phyloP scores from a whole-genome alignment of 1,140 invertebrate genomes.

The Plodia interpunctella region DNA sequence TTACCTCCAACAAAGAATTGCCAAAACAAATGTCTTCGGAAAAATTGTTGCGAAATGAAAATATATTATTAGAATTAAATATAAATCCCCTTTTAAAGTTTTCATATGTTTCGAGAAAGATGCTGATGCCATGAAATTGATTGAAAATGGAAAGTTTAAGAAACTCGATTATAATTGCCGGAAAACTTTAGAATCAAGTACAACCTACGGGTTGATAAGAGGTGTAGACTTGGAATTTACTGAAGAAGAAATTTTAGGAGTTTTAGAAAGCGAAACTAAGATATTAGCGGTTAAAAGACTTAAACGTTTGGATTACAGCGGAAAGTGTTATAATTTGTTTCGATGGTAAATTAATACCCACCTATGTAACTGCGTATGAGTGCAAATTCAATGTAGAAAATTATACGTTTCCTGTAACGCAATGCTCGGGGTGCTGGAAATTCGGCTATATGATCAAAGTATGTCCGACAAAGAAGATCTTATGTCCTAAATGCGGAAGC shows the following conservation, averaged over 20 bases:
- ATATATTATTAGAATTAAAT: constrained; percentile 30
- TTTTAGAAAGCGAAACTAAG: constrained; percentile 9
- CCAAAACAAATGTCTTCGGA: constrained; percentile 34
- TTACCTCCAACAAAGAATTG: too few species aligned
- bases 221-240: constrained; percentile 19
- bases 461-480: constrained; percentile 19
- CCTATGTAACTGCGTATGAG: constrained; percentile 25
- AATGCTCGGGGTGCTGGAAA: constrained; percentile 31
- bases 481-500: constrained; percentile 20
- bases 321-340: constrained; percentile 28
- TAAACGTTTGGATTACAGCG: constrained; percentile 18
- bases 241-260: constrained; percentile 16
- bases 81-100: constrained; percentile 27
- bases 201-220: constrained; percentile 15
- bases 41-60: constrained; percentile 24
- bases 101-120: constrained; percentile 21
- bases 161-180: constrained; percentile 24
- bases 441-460: constrained; percentile 16
- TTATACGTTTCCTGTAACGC: constrained; percentile 24
- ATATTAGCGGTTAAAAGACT: constrained; percentile 21
- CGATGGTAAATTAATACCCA: constrained; percentile 22
- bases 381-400: constrained; percentile 7
- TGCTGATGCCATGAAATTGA: constrained; percentile 21
- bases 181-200: constrained; percentile 11
- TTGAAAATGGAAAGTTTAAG: constrained; percentile 20